Base-by-base conservation (phyloP, 2,113 vertebrate genomes). In the Neotoma lepida region DNA sequence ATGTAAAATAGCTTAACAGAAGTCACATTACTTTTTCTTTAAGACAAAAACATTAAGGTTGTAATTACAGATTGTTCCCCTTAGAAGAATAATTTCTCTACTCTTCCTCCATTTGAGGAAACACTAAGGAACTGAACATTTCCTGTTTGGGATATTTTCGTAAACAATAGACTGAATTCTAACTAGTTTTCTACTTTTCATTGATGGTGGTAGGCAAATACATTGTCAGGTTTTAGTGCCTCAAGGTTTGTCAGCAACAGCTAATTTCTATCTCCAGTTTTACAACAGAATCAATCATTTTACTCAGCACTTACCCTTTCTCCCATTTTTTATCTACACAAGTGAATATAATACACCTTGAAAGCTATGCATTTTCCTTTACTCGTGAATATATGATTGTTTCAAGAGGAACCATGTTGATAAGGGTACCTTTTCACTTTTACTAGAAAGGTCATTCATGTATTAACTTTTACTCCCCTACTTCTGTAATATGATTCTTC, bases 181-280 rank as follows among this genome's bases (percentile, higher is more conserved):
- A 41, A 88, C 15, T 6, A 30, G 41, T 63, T 73, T 80, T 30
- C 3, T 54, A 73, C n/a, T 94, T 80, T 20, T 51, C 49, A 20
- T 39, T 88, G 39, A 88, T 86, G 70, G 26, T 24, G 13, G 8
- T 39, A 35, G 18, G 41, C 35, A 91, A 24, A 74, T 13, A 64
- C 3, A 35, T 20, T 30, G n/a, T 76, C 35, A 66, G 18, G 12
- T 73, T 24, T 9, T 35, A 24, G 58, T 20, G 28, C n/a, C 54
- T 81, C 28, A 3, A n/a, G 9, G 71, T 86, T 18, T 66, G 54
- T 71, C 20, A 49, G 9, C 13, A 73, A 17, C n/a, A 66, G 26
- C 30, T 95, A 35, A 4, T 81, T 94, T 61, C 35, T 28, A n/a
- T 84, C 68, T 94, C 30, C 49, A 89, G 6, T 44, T 87, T 84